Percentiles rank a stretch among this genome's conserved stretches.
These are phyloP conservation scores for Aphis gossypii DNA, from an alignment of 1,140 invertebrate genomes.

Conservation along the genomic window DNA sequence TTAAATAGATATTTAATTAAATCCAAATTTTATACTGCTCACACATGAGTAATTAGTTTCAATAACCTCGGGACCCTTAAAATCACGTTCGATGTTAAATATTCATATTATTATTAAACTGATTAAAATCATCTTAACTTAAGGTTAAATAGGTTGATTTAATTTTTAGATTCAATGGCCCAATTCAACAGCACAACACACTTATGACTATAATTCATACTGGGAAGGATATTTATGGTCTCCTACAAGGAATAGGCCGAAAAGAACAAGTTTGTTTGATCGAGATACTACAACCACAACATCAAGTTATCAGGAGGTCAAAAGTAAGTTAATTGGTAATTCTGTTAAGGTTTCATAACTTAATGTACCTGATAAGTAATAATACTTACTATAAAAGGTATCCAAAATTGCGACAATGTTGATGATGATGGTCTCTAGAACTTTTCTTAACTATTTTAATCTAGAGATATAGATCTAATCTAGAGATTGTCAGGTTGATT, in stretches of 20 bases:
- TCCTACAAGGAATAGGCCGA: not conserved
- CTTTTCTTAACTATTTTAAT: not conserved
- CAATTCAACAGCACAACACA: not conserved
- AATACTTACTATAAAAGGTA: not conserved
- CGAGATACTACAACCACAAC: not conserved
- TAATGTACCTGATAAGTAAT: not conserved
- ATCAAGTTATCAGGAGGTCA: too few relatives aligned
- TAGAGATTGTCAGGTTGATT: not conserved
- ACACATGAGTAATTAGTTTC: not conserved
- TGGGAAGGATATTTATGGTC: not conserved
- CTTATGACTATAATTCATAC: conserved; percentile 7
- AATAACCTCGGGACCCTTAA: not conserved
- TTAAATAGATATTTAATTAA: not conserved
- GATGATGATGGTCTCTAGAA: too few relatives aligned
- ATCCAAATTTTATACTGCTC: not conserved
- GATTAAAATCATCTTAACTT: not conserved
- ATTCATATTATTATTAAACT: not conserved
- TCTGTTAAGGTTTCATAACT: not conserved
- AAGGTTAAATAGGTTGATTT: not conserved
- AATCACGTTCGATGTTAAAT: not conserved
- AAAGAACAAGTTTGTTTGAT: not conserved
- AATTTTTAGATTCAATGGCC: conserved; percentile 47
- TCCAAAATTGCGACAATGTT: not conserved
- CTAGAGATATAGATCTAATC: not conserved
- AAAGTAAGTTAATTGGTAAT: not conserved